These are phyloP conservation scores for Astyanax mexicanus DNA, from an alignment of 2,797 vertebrate genomes.

Conservation along the genomic window DNA sequence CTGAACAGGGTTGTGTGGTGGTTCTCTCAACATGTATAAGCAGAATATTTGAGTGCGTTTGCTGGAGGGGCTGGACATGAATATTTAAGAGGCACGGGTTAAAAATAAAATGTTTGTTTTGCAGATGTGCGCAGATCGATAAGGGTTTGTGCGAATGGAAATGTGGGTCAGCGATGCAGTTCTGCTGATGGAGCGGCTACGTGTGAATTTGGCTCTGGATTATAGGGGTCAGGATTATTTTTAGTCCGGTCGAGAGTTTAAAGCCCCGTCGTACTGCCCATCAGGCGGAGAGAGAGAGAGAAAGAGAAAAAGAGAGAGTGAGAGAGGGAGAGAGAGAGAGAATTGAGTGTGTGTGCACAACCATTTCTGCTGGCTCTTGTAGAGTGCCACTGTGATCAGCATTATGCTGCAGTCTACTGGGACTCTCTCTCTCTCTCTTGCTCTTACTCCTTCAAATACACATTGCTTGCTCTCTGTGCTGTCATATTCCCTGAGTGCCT, in stretches of 20 bases:
- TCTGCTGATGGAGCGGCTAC: not conserved
- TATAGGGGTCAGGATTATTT: conserved; percentile 58
- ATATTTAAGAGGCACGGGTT: not conserved
- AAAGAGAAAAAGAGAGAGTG: not conserved
- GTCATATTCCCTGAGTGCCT: conserved; percentile 26
- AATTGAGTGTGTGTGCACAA: conserved; percentile 2
- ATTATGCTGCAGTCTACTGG: conserved; percentile 1
- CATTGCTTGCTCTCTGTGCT: conserved; percentile 11
- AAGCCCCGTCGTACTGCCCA: conserved; percentile 46
- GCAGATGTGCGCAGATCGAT: not conserved
- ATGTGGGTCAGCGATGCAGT: not conserved
- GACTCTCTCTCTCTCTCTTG: conserved; percentile 7
- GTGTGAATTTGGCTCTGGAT: conserved; percentile 21
- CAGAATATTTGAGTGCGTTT: not conserved
- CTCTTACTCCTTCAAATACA: too few species aligned
- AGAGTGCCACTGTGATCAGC: conserved; percentile 25
- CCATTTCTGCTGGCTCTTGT: conserved; percentile 7
- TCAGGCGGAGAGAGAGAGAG: not conserved
- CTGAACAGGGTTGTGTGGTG: not conserved
- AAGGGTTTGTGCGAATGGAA: not conserved
- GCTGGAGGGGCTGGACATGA: not conserved
- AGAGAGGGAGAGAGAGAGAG: conserved; percentile 1
- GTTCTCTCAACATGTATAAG: not conserved
- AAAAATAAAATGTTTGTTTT: not conserved
- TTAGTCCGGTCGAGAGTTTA: conserved; percentile 47